phyloP scores from a whole-genome alignment of 2,113 vertebrate species.

The Rhadina sibilatrix region DNA sequence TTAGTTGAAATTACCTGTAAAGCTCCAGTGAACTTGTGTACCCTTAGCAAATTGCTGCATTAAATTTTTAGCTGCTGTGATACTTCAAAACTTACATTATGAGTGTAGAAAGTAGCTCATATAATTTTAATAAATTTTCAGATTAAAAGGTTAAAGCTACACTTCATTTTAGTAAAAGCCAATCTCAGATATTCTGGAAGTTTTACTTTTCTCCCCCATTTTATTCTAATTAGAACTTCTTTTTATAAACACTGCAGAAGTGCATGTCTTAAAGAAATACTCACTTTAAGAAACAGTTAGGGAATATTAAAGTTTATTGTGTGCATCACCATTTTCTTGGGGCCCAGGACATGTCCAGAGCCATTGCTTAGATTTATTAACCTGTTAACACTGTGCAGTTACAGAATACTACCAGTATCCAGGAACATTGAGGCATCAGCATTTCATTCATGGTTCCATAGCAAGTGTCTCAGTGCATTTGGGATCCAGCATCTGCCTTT shows the following conservation, averaged over 20 bases:
- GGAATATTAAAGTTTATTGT: not conserved
- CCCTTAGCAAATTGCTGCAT: not conserved
- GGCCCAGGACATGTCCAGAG: not conserved
- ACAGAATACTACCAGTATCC: not conserved
- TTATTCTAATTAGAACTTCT: not conserved
- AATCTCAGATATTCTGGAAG: not conserved
- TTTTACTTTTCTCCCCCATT: fast-evolving
- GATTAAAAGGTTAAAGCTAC: not conserved
- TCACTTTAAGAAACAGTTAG: not conserved
- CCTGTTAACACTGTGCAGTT: not conserved
- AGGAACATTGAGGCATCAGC: not conserved
- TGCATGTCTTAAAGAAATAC: not conserved
- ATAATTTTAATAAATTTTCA: not conserved
- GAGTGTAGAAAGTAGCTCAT: not conserved
- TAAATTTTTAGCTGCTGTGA: not conserved
- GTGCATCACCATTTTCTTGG: not conserved
- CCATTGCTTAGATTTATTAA: not conserved
- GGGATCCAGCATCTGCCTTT: not conserved
- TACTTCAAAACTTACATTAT: not conserved
- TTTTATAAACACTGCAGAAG: not conserved
- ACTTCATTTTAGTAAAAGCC: not conserved
- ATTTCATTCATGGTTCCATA: not conserved
- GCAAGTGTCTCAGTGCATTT: not conserved
- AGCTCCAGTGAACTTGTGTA: not conserved
- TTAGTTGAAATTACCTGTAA: not conserved